Evolutionary conservation across 2,113 vertebrate genomes (phyloP), one percentile per base, ranked within the genome.

Genomic region (Oryzias woworae): DNA sequence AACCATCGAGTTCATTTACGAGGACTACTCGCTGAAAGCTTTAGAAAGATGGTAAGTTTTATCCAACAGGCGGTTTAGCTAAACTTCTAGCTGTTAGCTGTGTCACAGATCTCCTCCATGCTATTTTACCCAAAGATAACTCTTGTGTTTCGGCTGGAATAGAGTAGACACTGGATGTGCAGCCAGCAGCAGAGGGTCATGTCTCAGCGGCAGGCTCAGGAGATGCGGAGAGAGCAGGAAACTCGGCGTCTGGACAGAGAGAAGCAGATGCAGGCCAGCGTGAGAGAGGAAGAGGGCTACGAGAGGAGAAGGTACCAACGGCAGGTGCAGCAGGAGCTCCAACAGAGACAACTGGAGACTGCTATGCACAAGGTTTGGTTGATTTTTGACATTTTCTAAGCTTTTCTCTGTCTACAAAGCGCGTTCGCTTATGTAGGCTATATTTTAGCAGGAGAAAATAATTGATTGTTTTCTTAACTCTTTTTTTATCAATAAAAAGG

Each of bases 331-430:
- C 78, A 92, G 10, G 90, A 93, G 62, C 84, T 91, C 15, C 73
- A 72, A 5, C 94, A 95, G 70, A 85, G 80, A 62, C 85, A 86
- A 22, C 79, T 90, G 26, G 91, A 96, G 70, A 90, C 91, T 48
- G 82, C 91, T 16, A 73, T 94, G 66, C 48, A 83, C 7, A 90
- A 90, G 84, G 94, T 94, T 75, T 16, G 46, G 7, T 36, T 36
- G 36, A 36, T 36, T 36, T 36, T 12, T 36, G 7, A 8, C 31
- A 2, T 36, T 36, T 2, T 36, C 2, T 12, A 2, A 36, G 8
- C 0, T 13, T 5, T 31, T 24, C 7, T 8, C 1, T 58, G 2
- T 18, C 20, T 26, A 5, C 5, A 14, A 5, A 22, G 48, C 16
- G 14, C 10, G 17, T 31, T 14, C 2, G 6, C n/a, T 36, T 58